These are phyloP conservation scores for Aix galericulata DNA, from an alignment of 2,113 vertebrate species.

Conservation along the genomic window DNA sequence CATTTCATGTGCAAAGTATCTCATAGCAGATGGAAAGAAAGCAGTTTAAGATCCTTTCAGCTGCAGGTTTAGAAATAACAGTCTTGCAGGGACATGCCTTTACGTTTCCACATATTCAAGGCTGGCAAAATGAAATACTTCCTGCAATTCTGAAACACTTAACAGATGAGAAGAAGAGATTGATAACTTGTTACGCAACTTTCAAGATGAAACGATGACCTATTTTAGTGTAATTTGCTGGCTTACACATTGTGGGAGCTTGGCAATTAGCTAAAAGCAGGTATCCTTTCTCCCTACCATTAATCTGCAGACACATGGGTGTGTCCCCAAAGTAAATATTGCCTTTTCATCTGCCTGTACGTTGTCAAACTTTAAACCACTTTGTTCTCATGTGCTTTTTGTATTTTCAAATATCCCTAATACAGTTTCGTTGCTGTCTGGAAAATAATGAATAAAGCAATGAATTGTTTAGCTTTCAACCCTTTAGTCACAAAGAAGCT, in stretches of 20 bases:
- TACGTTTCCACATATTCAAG: not conserved
- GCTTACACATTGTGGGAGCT: not conserved
- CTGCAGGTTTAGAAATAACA: slow-evolving; percentile 43
- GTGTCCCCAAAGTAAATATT: not conserved
- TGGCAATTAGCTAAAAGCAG: not conserved
- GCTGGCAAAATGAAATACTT: slow-evolving; percentile 42
- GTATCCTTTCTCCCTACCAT: not conserved
- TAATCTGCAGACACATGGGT: not conserved
- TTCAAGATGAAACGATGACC: slow-evolving; percentile 20
- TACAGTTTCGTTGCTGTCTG: not conserved
- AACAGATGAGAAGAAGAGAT: not conserved
- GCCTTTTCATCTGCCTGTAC: not conserved
- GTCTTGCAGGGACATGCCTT: slow-evolving; percentile 58
- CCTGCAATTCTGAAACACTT: slow-evolving; percentile 38
- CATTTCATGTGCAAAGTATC: not conserved
- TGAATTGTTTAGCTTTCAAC: not conserved
- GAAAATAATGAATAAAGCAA: not conserved
- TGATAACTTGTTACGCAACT: slow-evolving; percentile 44
- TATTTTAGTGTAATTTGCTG: not conserved
- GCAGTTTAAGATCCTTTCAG: not conserved
- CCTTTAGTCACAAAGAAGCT: not conserved
- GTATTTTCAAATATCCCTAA: not conserved
- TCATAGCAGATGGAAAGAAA: slow-evolving; percentile 1
- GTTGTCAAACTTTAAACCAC: not conserved
- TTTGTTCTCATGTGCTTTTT: not conserved